Base-by-base conservation (phyloP, 1,140 invertebrate genomes). In the Drosophila dunni region DNA sequence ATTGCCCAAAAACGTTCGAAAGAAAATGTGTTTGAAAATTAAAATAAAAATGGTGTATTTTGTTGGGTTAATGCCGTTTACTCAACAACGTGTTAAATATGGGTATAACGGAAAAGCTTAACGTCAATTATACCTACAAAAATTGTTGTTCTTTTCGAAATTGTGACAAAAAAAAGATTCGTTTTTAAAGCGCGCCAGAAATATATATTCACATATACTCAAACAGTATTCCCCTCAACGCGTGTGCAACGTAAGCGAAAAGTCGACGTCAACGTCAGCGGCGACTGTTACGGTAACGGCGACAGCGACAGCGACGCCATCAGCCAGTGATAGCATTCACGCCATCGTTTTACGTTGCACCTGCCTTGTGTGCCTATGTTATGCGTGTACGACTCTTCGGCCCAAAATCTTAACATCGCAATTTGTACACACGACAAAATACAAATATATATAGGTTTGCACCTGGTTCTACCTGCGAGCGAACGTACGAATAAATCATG, bases 81-180 rank as follows among this genome's bases (percentile, higher is more conserved):
- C 53, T 53, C 70, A 73, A 73, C 63, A 17, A 6, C 13, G 8
- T 57, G 20, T 50, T 45, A 51, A 53, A 36, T 34, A 2, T 3
- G 17, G n/a, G 20, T 40, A 63, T 46, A 57, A 63, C 44, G 33
- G 33, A 60, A 62, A 60, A 44, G 53, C 58, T 51, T 62, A 75
- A 46, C 67, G 81, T 69, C 60, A 85, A 78, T 84, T 81, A 78
- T 78, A 36, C 44, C 50, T 24, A 68, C 56, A 29, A 73, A 68
- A 42, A 20, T 29, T 29, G 24, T 24, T 42, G 51, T 44, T 13
- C 11, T 38, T 60, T 10, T 6, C 20, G 15, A 34, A 56, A 46
- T 63, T 63, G 38, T 1, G 24, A 24, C 11, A 50, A 50, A 13
- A 46, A 17, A 46, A 17, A 7, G 5, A 46, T 73, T 81, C 78